These are phyloP conservation scores for Hyla sarda DNA, from an alignment of 2,113 vertebrate species.

Conservation along the genomic window DNA sequence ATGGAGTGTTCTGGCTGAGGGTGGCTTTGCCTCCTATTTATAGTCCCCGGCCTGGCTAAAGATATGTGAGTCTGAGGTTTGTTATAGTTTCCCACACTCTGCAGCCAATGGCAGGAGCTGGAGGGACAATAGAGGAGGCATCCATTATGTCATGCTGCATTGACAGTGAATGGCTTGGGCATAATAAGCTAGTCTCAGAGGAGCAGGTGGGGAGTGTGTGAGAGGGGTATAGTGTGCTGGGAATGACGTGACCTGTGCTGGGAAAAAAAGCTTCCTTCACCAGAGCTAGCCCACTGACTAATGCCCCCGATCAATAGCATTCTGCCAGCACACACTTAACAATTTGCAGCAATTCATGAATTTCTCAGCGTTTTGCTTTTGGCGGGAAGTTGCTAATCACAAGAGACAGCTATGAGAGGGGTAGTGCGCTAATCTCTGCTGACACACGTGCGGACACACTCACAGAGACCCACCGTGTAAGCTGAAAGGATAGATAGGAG, in stretches of 20 bases:
- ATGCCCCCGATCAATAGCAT: conserved; percentile 67
- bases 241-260: conserved; percentile 65
- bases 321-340: conserved; percentile 64
- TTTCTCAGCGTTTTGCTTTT: conserved; percentile 44
- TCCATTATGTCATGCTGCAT: conserved; percentile 71
- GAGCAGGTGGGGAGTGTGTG: conserved; percentile 73
- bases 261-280: conserved; percentile 68
- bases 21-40: conserved; percentile 65
- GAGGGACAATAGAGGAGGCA: conserved; percentile 65
- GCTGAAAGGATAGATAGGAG: background rate
- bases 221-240: conserved; percentile 55
- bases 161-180: conserved; percentile 66
- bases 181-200: conserved; percentile 69
- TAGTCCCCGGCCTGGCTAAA: background rate
- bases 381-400: conserved; percentile 58
- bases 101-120: conserved; percentile 70
- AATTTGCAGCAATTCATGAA: conserved; percentile 59
- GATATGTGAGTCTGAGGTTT: conserved; percentile 66
- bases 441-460: conserved; percentile 36
- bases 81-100: conserved; percentile 74
- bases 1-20: background rate
- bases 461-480: background rate
- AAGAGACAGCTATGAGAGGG: background rate
- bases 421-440: background rate
- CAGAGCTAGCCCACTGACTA: conserved; percentile 64